Conservation (phyloP, 2,113 vertebrate species). For the Leucosticte australis region DNA sequence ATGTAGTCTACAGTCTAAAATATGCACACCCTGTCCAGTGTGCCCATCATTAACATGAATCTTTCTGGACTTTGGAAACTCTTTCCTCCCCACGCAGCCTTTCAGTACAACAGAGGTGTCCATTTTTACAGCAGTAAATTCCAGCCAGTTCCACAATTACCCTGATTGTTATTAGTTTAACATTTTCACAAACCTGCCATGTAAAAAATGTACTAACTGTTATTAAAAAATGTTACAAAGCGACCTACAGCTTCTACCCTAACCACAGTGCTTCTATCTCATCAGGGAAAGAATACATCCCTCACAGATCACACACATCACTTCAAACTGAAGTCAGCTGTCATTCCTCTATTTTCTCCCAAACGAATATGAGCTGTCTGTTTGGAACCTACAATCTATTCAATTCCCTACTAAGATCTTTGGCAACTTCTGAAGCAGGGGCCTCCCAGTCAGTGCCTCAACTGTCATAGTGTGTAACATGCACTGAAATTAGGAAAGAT, state of each 20-base stretch:
- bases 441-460: not conserved
- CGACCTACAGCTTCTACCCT: not conserved
- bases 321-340: not conserved
- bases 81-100: not conserved
- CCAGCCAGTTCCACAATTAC: not conserved
- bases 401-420: not conserved
- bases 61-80: not conserved
- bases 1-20: not conserved
- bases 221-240: not conserved
- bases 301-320: not conserved
- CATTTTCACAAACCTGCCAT: not conserved
- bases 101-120: not conserved
- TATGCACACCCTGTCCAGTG: not conserved
- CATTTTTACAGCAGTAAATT: not conserved
- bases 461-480: not conserved
- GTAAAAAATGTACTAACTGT: not conserved
- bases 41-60: not conserved
- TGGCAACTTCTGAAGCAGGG: not conserved
- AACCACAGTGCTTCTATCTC: not conserved
- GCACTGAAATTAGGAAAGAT: not conserved
- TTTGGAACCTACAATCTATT: not conserved
- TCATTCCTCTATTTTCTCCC: not conserved
- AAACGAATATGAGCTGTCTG: fast-evolving
- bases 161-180: not conserved
- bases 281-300: not conserved